Conservation (phyloP, 2,113 vertebrate genomes). For the Hemichromis elongatus region DNA sequence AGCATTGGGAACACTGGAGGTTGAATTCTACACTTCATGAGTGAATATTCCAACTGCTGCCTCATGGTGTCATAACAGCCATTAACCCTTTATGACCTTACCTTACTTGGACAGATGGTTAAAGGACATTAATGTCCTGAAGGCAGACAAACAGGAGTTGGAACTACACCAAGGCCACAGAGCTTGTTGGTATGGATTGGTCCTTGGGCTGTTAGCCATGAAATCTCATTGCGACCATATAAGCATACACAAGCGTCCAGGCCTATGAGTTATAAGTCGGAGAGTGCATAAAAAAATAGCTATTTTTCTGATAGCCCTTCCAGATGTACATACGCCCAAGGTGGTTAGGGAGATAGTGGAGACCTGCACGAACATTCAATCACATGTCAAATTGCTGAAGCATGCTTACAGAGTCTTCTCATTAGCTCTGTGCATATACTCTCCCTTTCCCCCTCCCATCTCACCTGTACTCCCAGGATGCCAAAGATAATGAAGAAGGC, state of each 20-base stretch:
- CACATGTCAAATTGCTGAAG: neutral
- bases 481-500: constrained; percentile 99
- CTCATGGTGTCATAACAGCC: neutral
- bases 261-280: neutral
- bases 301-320: neutral
- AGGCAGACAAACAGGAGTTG: neutral
- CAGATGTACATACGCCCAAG: neutral
- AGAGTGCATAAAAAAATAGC: neutral
- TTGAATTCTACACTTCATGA: neutral
- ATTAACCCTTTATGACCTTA: neutral
- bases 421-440: neutral
- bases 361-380: neutral
- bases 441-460: neutral
- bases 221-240: neutral
- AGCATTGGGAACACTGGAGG: neutral
- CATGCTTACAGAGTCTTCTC: neutral
- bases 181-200: neutral
- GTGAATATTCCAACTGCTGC: neutral
- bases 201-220: neutral
- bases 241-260: neutral
- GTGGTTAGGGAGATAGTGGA: neutral
- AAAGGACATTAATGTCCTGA: neutral
- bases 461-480: constrained; percentile 97
- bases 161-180: neutral
- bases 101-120: constrained; percentile 6